A percentile compares a stretch with the other conserved stretches of the same genome.
These are phyloP conservation scores for Dasyurus viverrinus DNA, from an alignment of 2,113 vertebrate genomes.

Conservation along the genomic window DNA sequence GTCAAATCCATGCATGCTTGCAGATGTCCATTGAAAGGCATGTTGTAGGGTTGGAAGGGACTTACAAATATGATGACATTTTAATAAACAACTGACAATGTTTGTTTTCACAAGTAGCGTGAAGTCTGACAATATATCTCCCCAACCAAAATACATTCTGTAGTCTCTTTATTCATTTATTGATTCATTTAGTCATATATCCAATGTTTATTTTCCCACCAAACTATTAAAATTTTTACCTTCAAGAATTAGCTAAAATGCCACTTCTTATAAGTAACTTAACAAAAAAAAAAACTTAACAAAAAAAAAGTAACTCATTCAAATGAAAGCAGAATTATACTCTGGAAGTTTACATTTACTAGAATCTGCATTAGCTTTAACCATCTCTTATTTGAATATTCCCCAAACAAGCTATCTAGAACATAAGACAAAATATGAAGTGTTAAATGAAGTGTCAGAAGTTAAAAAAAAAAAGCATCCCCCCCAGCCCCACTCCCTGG, in stretches of 20 bases:
- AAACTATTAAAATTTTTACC: neutral
- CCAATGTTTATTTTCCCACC: neutral
- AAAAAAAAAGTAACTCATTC: too few species aligned
- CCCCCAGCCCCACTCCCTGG: accelerated
- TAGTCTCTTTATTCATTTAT: neutral
- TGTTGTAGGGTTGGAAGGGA: neutral
- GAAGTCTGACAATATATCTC: neutral
- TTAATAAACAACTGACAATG: slow-evolving; percentile 3
- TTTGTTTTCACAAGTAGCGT: neutral
- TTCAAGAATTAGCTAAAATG: neutral
- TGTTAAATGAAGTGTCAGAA: neutral
- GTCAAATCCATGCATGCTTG: neutral
- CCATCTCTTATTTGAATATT: neutral
- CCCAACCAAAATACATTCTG: neutral
- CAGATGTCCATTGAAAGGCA: slow-evolving; percentile 3
- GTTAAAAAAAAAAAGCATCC: neutral
- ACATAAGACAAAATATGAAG: neutral
- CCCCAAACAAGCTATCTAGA: neutral
- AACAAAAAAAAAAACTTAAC: neutral
- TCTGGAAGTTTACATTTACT: neutral
- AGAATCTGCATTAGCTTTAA: neutral
- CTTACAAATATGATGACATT: neutral
- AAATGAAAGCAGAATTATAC: accelerated
- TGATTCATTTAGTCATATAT: neutral
- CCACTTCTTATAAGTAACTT: neutral